Evolutionary conservation across 2,797 vertebrate species (phyloP), one percentile per base, ranked within the genome.

Genomic region (Mus spretus): DNA sequence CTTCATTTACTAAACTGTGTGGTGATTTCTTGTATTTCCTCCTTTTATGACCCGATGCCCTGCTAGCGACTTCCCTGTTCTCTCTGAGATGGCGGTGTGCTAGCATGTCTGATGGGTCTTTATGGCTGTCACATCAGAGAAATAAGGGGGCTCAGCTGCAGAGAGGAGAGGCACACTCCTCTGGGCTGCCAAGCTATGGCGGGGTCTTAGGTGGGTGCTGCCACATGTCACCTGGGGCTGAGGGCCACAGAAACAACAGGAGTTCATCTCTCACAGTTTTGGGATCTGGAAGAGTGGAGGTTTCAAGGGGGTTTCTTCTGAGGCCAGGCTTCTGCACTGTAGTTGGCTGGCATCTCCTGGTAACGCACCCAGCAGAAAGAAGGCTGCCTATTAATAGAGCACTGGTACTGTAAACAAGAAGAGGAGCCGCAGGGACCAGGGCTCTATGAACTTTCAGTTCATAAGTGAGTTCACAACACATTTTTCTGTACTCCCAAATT

Each of bases 91-190:
- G 12, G 11, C 34, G 87, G 22, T 44, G 79, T 95, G 74, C 75
- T 93, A 34, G 77, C 94, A 89, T 88, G 24, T 96, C 70, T 72
- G 20, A n/a, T 89, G n/a, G 89, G 89, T 96, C 81, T 95, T 97
- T 89, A 3, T 74, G 1, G 53, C 55, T 61, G 10, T 92, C 59
- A 50, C 20, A 83, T 87, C 70, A 82, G 55, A 59, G 50, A 79
- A 55, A 67, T 67, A 8, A 94, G 44, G 70, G 55, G 14, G 37
- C 11, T 77, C 55, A 31, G 13, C 34, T 14, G 17, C 11, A 15
- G 4, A 11, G 1, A 3, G 31, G 53, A 90, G 65, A 78, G 11
- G 6, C 1, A 15, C 2, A 7, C n/a, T 63, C 85, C 6, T 40
- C 37, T 40, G 15, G 28, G 63, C 13, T n/a, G 28, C 50, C 57